Evolutionary conservation across 2,888 invertebrate genomes (phyloP).

Genomic region (Amiota mariae): DNA sequence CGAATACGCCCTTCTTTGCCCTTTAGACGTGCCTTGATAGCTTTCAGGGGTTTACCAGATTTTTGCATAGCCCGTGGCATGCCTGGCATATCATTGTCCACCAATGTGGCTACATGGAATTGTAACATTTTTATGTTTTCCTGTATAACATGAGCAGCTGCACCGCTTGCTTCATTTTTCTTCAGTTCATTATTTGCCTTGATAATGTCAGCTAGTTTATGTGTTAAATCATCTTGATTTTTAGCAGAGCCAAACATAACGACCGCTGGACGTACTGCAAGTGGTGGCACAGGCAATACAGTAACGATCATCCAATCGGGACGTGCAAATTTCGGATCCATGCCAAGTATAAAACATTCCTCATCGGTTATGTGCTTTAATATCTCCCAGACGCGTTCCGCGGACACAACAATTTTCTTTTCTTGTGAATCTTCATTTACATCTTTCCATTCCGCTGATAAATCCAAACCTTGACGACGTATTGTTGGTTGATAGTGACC

Average conservation of each 20-base stretch:
- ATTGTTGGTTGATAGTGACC: constrained; percentile 98
- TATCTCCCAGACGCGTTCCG: constrained; percentile 98
- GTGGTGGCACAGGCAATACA: constrained; percentile 96
- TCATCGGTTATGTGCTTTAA: constrained; percentile 96
- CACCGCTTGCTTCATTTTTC: constrained; percentile 96
- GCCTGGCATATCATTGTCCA: constrained; percentile 99
- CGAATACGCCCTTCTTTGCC: constrained; percentile 99
- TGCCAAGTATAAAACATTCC: constrained; percentile 93
- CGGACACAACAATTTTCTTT: constrained; percentile 92
- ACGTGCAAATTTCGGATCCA: constrained; percentile 97
- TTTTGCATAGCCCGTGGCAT: constrained; percentile 99
- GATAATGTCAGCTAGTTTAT: constrained; percentile 98
- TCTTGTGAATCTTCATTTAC: constrained; percentile 99
- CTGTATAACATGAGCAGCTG: constrained; percentile 96
- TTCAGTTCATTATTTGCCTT: constrained; percentile 97
- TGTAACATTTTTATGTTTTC: constrained; percentile 99
- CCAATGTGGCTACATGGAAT: constrained; percentile 97
- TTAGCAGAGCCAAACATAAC: constrained; percentile 98
- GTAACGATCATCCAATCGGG: constrained; percentile 99
- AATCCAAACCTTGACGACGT: constrained; percentile 89
- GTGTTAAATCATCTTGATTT: constrained; percentile 99
- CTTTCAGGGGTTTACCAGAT: constrained; percentile 98
- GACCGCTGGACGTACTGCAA: constrained; percentile 96
- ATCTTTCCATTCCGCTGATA: constrained; percentile 98
- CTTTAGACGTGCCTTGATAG: constrained; percentile 95